A percentile compares a stretch with the other conserved stretches of the same genome.
These are phyloP conservation scores for Machaerirhynchus nigripectus DNA, from an alignment of 2,113 vertebrate genomes.

Conservation along the genomic window DNA sequence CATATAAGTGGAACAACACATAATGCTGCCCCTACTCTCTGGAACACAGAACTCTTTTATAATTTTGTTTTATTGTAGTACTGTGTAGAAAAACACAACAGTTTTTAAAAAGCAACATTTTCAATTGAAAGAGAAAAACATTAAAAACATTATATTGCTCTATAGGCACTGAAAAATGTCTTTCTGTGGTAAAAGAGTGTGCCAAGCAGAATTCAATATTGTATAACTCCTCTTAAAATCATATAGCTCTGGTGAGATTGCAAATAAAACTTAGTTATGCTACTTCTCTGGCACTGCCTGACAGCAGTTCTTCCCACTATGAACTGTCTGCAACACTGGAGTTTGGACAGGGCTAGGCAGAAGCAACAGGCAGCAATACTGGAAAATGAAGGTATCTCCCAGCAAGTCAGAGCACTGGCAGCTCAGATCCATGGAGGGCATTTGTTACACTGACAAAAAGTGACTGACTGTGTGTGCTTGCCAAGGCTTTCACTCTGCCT, in stretches of 20 bases:
- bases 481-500: neutral
- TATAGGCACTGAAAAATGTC: constrained; percentile 41
- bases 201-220: constrained; percentile 31
- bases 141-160: constrained; percentile 43
- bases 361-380: neutral
- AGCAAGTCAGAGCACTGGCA: neutral
- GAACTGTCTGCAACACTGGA: neutral
- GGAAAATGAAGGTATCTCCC: neutral
- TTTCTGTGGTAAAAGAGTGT: neutral
- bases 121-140: neutral
- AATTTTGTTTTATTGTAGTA: neutral
- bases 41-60: constrained; percentile 14
- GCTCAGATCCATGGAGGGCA: neutral
- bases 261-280: neutral
- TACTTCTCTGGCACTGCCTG: neutral
- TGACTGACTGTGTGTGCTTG: neutral
- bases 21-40: constrained; percentile 36
- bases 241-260: neutral
- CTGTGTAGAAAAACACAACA: constrained; percentile 12
- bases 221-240: constrained; percentile 9
- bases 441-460: neutral
- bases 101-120: constrained; percentile 8
- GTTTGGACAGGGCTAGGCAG: neutral
- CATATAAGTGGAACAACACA: constrained; percentile 29
- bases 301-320: neutral